Evolutionary conservation across 2,888 invertebrate genomes (phyloP), one percentile per base, ranked within the genome.

Genomic region (Mesorhabditis spiculigera): DNA sequence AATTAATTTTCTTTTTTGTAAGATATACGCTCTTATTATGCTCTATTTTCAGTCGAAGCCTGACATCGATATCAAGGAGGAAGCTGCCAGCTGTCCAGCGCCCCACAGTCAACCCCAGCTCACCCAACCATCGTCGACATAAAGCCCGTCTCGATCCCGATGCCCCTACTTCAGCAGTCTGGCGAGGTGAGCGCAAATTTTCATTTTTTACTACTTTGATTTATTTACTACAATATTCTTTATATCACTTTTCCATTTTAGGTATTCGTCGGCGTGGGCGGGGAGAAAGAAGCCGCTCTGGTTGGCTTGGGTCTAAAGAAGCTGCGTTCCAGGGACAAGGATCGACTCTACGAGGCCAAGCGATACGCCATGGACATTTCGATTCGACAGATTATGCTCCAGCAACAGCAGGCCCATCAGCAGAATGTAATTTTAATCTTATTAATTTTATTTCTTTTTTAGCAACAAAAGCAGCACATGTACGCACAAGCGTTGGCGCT

Each of bases 311-410:
- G 93, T 44, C 89, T 95, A 81, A 93, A 94, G 69, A 94, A 94
- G 86, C 89, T 98, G 76, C 90, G 91, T 6, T 89, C 92, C 4
- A 93, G 94, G 81, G 94, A 96, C 87, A 91, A 92, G 86, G 96
- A 97, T 83, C 91, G 92, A 67, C 92, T 98, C 72, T 91, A 91
- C 80, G 92, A 93, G 87, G 96, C 97, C 65, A 98, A 97, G 89
- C 97, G 74, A 43, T 98, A 95, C 89, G 97, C 98, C 68, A 97
- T 97, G 95, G 98, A 99, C 88, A 96, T 97, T 88, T 96, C 96
- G 88, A 96, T 98, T 87, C 94, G 96, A 89, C 94, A 95, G 92
- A 97, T 98, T 76, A 90, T 98, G 43, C 95, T 97, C 92, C 95
- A 96, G 88, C 98, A 99, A 88, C 97, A 96, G 5, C 90, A 97